A percentile compares a stretch with the other conserved stretches of the same genome.
Conservation (phyloP, 2,797 vertebrate genomes). For the Notolabrus celidotus region DNA sequence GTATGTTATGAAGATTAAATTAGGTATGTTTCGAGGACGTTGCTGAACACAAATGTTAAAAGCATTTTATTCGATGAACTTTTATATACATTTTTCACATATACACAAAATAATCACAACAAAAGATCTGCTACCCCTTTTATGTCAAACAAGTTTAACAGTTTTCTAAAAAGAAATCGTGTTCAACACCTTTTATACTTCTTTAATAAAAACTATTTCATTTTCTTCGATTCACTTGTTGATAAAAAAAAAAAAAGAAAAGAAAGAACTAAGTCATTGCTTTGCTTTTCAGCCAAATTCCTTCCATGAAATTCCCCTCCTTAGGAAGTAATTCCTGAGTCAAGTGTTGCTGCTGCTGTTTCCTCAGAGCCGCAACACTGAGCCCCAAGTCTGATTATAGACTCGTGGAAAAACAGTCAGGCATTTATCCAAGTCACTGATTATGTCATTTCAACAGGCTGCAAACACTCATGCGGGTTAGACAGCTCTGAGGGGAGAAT, state of each 20-base stretch:
- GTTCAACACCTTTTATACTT: background rate
- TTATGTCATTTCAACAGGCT: slow-evolving; percentile 88
- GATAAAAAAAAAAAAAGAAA: slow-evolving; percentile 15
- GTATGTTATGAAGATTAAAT: background rate
- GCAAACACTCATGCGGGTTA: slow-evolving; percentile 75
- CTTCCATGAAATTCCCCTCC: slow-evolving; percentile 50
- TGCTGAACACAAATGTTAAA: too few relatives aligned
- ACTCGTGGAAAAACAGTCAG: slow-evolving; percentile 80
- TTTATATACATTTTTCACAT: too few relatives aligned
- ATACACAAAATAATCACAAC: too few relatives aligned
- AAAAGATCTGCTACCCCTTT: too few relatives aligned
- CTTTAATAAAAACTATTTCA: slow-evolving; percentile 7
- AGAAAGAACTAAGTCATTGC: slow-evolving; percentile 25
- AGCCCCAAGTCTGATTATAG: slow-evolving; percentile 83
- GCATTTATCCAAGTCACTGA: slow-evolving; percentile 88
- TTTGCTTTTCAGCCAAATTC: slow-evolving; percentile 54
- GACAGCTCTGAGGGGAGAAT: slow-evolving; percentile 84
- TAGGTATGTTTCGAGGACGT: too few relatives aligned
- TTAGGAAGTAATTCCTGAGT: slow-evolving; percentile 71
- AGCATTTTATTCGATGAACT: too few relatives aligned
- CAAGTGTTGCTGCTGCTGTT: slow-evolving; percentile 68
- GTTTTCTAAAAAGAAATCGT: too few relatives aligned
- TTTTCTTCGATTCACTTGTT: slow-evolving; percentile 33
- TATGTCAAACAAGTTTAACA: too few relatives aligned
- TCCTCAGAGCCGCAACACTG: slow-evolving; percentile 67